Conservation (phyloP, 2,797 vertebrate species). For the Poeciliopsis infans region DNA sequence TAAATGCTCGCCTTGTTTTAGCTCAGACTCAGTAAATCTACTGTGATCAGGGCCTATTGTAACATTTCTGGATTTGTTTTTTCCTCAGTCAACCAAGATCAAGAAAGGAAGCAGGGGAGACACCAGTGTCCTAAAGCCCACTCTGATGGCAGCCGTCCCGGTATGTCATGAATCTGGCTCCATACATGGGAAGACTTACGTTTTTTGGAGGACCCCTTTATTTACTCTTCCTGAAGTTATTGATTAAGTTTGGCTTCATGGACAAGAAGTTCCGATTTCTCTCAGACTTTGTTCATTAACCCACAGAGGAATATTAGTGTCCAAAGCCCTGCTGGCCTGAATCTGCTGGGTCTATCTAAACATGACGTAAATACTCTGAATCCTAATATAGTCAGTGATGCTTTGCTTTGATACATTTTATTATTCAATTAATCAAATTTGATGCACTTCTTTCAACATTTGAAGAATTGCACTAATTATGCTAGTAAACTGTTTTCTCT, state of each 20-base stretch:
- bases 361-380: slow-evolving; percentile 19
- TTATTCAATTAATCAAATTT: background rate
- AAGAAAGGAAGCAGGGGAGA: slow-evolving; percentile 97
- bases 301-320: slow-evolving; percentile 2
- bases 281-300: slow-evolving; percentile 20
- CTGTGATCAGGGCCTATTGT: background rate
- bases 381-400: background rate
- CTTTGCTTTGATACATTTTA: background rate
- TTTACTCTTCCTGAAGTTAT: slow-evolving; percentile 1
- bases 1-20: background rate
- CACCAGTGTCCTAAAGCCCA: slow-evolving; percentile 87
- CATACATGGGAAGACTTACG: slow-evolving; percentile 7
- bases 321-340: slow-evolving; percentile 31
- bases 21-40: background rate
- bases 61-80: slow-evolving; percentile 5
- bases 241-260: slow-evolving; percentile 12
- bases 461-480: background rate
- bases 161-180: slow-evolving; percentile 43
- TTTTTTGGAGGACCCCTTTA: slow-evolving; percentile 3
- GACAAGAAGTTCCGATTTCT: slow-evolving; percentile 17
- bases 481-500: background rate
- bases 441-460: background rate
- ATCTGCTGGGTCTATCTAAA: slow-evolving; percentile 18
- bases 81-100: slow-evolving; percentile 91
- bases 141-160: slow-evolving; percentile 92